A percentile compares a stretch with the other conserved stretches of the same genome.
phyloP scores from a whole-genome alignment of 2,113 vertebrate species.

The Isichthys henryi region DNA sequence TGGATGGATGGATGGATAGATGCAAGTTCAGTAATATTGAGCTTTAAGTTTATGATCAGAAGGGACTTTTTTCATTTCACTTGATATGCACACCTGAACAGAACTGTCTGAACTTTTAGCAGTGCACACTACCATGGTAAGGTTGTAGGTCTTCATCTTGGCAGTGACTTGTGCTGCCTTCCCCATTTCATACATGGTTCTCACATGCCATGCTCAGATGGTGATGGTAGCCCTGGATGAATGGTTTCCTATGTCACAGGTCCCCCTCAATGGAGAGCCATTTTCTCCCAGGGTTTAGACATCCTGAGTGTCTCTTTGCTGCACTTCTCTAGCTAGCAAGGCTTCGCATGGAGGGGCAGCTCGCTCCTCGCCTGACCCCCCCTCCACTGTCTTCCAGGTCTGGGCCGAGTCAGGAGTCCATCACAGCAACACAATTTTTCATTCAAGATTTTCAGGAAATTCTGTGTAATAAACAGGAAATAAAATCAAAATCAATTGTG shows the following conservation, averaged over 20 bases:
- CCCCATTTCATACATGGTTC: neutral
- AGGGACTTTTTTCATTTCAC: neutral
- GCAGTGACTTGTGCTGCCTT: too few species aligned
- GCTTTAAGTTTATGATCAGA: neutral
- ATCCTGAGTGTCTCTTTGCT: neutral
- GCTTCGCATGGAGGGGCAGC: neutral
- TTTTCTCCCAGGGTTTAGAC: neutral
- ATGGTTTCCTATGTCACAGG: neutral
- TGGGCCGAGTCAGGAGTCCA: neutral
- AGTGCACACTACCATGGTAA: neutral
- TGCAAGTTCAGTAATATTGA: neutral
- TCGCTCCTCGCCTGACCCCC: neutral
- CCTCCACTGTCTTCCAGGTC: neutral
- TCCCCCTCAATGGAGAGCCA: neutral
- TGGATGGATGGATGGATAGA: neutral
- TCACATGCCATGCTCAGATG: neutral
- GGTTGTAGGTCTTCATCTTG: neutral
- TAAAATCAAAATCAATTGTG: neutral
- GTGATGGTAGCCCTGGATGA: neutral
- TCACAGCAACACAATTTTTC: neutral
- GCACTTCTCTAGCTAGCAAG: neutral
- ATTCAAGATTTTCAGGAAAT: neutral
- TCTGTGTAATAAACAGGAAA: neutral
- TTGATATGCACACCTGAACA: neutral
- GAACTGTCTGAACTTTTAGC: neutral